These are phyloP conservation scores for Psammodynastes pulverulentus DNA, from an alignment of 2,113 vertebrate genomes.

Conservation along the genomic window DNA sequence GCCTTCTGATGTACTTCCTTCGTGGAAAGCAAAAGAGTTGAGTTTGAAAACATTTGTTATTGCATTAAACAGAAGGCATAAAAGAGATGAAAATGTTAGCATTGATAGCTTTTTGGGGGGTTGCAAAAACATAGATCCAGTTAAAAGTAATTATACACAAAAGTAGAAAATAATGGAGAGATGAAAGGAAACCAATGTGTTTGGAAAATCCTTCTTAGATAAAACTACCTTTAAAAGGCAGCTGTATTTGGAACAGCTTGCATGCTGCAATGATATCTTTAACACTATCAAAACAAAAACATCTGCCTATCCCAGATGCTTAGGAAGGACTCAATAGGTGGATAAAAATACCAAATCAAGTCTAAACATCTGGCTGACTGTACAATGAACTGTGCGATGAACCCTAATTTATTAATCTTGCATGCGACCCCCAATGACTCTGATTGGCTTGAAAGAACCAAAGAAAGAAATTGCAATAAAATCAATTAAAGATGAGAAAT, in stretches of 20 bases:
- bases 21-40: neutral
- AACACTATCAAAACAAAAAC: neutral
- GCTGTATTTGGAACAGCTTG: neutral
- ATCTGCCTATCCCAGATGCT: neutral
- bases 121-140: neutral
- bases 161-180: neutral
- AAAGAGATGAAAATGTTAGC: neutral
- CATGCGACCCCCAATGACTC: neutral
- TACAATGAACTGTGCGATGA: neutral
- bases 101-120: neutral
- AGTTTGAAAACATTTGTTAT: neutral
- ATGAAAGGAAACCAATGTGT: neutral
- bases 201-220: neutral
- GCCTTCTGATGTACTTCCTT: neutral
- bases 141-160: neutral
- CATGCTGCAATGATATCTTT: neutral
- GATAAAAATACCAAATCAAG: neutral
- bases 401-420: neutral
- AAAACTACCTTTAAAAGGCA: neutral
- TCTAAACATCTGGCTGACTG: neutral
- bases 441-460: neutral
- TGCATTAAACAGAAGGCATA: neutral
- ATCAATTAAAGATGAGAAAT: neutral
- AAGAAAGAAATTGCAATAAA: neutral
- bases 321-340: neutral